phyloP scores from a whole-genome alignment of 2,113 vertebrate genomes.

The Dicrurus megarhynchus region DNA sequence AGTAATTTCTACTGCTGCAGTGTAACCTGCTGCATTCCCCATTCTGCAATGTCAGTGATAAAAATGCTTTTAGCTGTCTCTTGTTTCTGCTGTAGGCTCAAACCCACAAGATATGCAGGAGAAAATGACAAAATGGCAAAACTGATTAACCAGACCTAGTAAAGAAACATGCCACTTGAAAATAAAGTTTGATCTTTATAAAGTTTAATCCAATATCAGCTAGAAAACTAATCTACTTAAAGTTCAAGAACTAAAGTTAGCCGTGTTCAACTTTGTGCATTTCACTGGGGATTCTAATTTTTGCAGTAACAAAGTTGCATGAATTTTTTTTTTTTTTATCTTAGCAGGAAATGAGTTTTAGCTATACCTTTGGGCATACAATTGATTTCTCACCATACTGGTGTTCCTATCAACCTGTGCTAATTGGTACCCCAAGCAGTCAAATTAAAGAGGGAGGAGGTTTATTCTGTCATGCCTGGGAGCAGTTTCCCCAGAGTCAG shows the following conservation, averaged over 20 bases:
- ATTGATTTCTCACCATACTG: background rate
- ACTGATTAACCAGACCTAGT: background rate
- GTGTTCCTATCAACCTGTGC: background rate
- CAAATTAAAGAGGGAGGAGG: background rate
- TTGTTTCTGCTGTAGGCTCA: background rate
- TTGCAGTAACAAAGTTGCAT: background rate
- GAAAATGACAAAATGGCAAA: background rate
- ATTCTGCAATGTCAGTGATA: rapidly evolving
- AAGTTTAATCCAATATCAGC: background rate
- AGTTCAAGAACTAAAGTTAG: background rate
- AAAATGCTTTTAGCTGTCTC: background rate
- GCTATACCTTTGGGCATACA: background rate
- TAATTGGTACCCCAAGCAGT: background rate
- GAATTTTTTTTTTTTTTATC: background rate
- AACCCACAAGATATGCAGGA: background rate
- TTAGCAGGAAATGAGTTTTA: background rate
- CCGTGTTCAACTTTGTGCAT: rapidly evolving
- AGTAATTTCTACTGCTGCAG: background rate
- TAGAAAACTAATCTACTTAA: background rate
- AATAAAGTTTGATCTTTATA: background rate
- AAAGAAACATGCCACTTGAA: background rate
- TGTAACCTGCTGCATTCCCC: background rate
- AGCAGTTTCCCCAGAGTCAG: background rate
- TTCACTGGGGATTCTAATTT: background rate
- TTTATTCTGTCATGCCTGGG: background rate